These are phyloP conservation scores for Abrostola triplasia DNA, from an alignment of 2,888 invertebrate species.

Conservation along the genomic window DNA sequence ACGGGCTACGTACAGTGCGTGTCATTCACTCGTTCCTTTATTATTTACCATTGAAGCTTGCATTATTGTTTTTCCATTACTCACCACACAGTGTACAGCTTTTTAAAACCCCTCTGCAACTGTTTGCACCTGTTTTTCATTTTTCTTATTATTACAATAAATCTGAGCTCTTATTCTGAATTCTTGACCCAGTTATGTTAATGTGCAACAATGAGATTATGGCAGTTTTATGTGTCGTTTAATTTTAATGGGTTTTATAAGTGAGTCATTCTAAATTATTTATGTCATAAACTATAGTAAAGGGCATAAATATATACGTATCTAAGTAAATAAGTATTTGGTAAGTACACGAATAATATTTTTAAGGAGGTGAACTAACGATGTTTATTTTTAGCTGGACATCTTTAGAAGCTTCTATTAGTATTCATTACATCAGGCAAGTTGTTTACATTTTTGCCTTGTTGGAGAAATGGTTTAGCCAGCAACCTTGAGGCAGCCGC, in stretches of 20 bases:
- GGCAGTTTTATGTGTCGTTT: conserved; percentile 46
- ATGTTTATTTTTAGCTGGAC: conserved; percentile 61
- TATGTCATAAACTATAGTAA: conserved; percentile 38
- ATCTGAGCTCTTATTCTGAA: conserved; percentile 31
- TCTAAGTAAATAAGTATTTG: no score
- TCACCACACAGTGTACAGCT: conserved; percentile 26
- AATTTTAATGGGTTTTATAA: conserved; percentile 52
- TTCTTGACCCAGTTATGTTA: conserved; percentile 52
- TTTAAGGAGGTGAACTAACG: conserved; percentile 22
- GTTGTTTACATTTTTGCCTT: conserved; percentile 68
- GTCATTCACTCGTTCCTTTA: conserved; percentile 63
- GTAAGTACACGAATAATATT: conserved; percentile 1
- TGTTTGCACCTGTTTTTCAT: conserved; percentile 31
- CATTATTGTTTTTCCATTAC: conserved; percentile 47
- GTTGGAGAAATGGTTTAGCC: conserved; percentile 65
- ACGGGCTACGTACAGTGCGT: conserved; percentile 63
- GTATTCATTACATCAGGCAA: conserved; percentile 71
- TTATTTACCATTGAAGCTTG: conserved; percentile 57
- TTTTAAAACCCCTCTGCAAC: conserved; percentile 32
- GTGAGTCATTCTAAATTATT: conserved; percentile 37
- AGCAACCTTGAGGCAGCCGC: conserved; percentile 59
- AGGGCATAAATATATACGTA: conserved; percentile 21
- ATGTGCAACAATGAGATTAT: conserved; percentile 44
- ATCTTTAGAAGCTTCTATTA: conserved; percentile 64
- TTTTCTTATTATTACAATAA: conserved; percentile 35